Conservation (phyloP, 2,113 vertebrate species). For the Eurypyga helias region DNA sequence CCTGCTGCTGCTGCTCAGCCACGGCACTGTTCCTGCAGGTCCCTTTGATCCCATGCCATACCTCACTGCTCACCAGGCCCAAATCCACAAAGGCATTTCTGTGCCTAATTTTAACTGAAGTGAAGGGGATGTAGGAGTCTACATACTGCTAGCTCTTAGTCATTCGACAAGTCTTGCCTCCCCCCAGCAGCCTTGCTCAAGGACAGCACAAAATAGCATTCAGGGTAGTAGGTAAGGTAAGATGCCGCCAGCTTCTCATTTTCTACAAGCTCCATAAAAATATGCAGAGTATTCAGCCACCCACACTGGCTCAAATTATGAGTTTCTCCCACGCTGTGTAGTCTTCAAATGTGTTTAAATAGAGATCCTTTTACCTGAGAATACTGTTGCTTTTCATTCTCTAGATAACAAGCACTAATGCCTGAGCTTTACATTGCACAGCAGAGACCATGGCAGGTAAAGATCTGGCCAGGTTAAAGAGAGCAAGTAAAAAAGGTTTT, state of each 20-base stretch:
- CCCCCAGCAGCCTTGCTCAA: neutral
- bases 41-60: neutral
- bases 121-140: constrained; percentile 14
- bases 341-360: neutral
- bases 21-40: fast-evolving
- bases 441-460: neutral
- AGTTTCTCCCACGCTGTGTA: neutral
- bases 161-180: neutral
- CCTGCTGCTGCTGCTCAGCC: fast-evolving
- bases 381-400: neutral
- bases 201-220: neutral
- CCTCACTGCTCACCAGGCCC: neutral
- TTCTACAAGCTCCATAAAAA: neutral
- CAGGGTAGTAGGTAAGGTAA: neutral
- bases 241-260: neutral
- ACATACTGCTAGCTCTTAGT: constrained; percentile 8
- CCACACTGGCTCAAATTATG: neutral
- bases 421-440: neutral
- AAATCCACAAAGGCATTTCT: neutral
- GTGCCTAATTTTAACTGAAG: constrained; percentile 42
- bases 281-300: neutral
- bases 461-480: neutral
- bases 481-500: neutral
- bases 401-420: neutral
- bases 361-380: neutral